Evolutionary conservation across 2,113 vertebrate species (phyloP).

Genomic region (Prinia subflava): DNA sequence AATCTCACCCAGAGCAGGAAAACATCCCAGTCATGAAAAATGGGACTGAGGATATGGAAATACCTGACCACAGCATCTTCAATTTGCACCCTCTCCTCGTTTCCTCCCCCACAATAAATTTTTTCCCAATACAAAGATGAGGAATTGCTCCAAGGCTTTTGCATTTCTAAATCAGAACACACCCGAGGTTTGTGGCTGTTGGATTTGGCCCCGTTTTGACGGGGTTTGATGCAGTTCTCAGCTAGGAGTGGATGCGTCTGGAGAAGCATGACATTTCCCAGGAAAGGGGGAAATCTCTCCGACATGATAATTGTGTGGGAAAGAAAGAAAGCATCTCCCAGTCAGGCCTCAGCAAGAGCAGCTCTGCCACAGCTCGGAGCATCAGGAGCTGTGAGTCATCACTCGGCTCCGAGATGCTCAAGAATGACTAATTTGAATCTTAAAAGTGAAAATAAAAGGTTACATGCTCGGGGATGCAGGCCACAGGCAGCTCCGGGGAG

Average conservation of each 20-base stretch:
- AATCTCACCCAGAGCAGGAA: background rate
- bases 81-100: background rate
- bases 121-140: background rate
- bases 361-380: background rate
- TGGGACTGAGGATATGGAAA: fast-evolving
- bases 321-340: background rate
- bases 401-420: background rate
- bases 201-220: background rate
- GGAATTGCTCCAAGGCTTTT: background rate
- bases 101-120: background rate
- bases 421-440: background rate
- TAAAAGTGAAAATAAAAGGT: background rate
- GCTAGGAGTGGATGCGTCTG: background rate
- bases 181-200: background rate
- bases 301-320: fast-evolving
- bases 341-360: background rate
- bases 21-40: background rate
- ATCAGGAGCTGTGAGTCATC: conserved; percentile 7
- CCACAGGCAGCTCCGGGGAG: background rate
- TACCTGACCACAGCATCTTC: background rate
- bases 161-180: background rate
- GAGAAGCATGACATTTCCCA: background rate
- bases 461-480: background rate
- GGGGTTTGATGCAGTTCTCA: background rate
- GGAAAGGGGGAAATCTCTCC: background rate